Evolutionary conservation across 2,113 vertebrate species (phyloP).

Genomic region (Antechinus flavipes): DNA sequence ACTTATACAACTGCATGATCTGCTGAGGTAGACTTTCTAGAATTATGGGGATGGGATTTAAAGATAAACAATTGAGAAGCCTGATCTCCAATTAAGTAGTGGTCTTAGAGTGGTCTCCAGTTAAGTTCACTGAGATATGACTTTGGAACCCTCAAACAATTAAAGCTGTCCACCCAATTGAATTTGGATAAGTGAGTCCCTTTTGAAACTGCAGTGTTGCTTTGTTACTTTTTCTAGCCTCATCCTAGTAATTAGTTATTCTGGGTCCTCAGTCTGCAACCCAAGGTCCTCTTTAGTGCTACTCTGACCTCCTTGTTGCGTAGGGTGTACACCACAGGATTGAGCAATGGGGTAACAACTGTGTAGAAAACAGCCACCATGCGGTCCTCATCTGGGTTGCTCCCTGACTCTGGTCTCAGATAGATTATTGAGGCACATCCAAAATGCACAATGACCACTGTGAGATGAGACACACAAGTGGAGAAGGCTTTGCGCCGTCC

Average conservation of each 20-base stretch:
- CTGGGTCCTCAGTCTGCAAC: rapidly evolving
- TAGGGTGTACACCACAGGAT: constrained; percentile 70
- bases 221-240: background rate
- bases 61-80: background rate
- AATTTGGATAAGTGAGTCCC: background rate
- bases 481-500: constrained; percentile 72
- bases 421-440: constrained; percentile 66
- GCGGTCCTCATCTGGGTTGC: background rate
- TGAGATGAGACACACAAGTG: constrained; percentile 69
- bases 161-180: background rate
- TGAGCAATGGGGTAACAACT: constrained; percentile 64
- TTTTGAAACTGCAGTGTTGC: background rate
- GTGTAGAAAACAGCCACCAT: constrained; percentile 73
- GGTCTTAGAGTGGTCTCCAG: constrained; percentile 64
- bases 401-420: constrained; percentile 39
- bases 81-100: background rate
- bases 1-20: background rate
- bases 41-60: background rate
- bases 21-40: background rate
- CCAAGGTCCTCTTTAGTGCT: constrained; percentile 62
- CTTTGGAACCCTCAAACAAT: background rate
- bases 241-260: too few relatives aligned
- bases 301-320: constrained; percentile 69
- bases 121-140: background rate
- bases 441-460: constrained; percentile 67